These are phyloP conservation scores for Sylvia borin DNA, from an alignment of 2,797 vertebrate species.

Conservation along the genomic window DNA sequence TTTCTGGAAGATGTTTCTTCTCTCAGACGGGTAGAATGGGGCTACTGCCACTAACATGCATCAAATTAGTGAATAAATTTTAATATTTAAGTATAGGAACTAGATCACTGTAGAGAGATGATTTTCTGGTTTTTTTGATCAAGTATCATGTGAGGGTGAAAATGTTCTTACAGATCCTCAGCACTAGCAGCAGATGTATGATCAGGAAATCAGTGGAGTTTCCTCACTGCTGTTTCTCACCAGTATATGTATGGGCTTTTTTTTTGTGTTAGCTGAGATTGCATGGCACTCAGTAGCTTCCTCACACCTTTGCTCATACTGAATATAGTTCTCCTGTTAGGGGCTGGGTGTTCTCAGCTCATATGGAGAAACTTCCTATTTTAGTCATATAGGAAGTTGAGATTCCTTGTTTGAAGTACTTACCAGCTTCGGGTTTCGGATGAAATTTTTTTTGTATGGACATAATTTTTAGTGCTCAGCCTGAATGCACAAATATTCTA, in stretches of 20 bases:
- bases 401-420: not conserved
- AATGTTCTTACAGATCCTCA: not conserved
- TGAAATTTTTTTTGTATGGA: not conserved
- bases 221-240: not conserved
- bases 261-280: not conserved
- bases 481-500: not conserved
- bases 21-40: not conserved
- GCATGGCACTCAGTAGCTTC: not conserved
- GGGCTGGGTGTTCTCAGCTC: not conserved
- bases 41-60: not conserved
- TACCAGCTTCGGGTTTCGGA: not conserved
- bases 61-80: not conserved
- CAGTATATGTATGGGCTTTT: not conserved
- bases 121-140: not conserved
- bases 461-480: not conserved
- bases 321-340: not conserved
- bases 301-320: not conserved
- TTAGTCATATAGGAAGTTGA: not conserved
- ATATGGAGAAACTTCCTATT: not conserved
- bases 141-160: rapidly evolving
- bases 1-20: not conserved
- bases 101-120: not conserved
- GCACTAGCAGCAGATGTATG: not conserved
- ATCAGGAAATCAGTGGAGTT: not conserved
- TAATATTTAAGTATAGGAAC: not conserved